Percentiles rank a stretch among this genome's conserved stretches.
phyloP scores from a whole-genome alignment of 2,888 invertebrate genomes.

The Zele albiditarsus region DNA sequence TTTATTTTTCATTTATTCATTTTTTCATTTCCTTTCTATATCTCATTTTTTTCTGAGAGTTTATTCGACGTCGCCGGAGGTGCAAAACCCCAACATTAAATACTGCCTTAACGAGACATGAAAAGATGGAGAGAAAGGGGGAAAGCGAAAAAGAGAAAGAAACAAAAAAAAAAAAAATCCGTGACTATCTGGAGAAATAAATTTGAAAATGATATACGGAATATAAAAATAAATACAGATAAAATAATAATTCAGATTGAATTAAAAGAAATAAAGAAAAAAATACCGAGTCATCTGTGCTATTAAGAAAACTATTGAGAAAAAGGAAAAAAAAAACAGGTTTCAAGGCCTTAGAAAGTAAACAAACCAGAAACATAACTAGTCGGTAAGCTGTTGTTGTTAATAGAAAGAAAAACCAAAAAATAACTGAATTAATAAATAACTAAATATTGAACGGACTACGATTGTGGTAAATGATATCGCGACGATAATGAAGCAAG shows the following conservation, averaged over 20 bases:
- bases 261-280: constrained; percentile 2
- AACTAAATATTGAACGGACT: neutral
- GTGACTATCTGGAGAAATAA: neutral
- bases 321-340: constrained; percentile 38
- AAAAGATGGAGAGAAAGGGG: constrained; percentile 33
- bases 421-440: neutral
- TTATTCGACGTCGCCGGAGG: neutral
- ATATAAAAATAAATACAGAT: neutral
- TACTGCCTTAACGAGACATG: constrained; percentile 63
- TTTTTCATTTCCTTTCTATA: neutral
- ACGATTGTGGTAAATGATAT: neutral
- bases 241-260: neutral
- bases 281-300: constrained; percentile 44
- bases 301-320: constrained; percentile 45
- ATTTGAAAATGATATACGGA: neutral
- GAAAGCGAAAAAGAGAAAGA: neutral
- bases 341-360: constrained; percentile 65
- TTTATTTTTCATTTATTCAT: neutral
- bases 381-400: constrained; percentile 66
- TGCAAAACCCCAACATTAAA: constrained; percentile 23
- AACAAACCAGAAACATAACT: constrained; percentile 67
- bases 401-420: constrained; percentile 46
- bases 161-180: constrained; percentile 19
- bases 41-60: neutral
- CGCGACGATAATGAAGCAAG: neutral